Conservation (phyloP, 2,113 vertebrate species). For the Talpa occidentalis region DNA sequence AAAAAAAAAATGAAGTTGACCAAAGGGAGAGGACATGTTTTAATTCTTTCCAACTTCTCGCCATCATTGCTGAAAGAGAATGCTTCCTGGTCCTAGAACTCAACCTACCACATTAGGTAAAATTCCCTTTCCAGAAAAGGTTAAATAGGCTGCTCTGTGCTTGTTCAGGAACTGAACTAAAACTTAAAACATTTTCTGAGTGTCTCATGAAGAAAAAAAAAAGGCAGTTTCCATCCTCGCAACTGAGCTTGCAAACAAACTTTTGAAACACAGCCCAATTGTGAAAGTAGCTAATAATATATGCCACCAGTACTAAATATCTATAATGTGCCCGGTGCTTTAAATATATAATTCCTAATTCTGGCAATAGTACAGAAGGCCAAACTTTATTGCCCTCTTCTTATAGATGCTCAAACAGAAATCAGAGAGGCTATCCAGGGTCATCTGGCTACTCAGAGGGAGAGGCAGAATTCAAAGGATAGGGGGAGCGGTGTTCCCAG, state of each 20-base stretch:
- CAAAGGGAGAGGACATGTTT: background rate
- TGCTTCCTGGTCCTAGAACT: background rate
- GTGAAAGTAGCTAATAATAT: conserved; percentile 18
- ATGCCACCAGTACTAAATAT: background rate
- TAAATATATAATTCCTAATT: background rate
- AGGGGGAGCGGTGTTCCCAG: accelerated
- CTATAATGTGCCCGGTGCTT: background rate
- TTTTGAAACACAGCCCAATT: background rate
- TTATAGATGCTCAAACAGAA: background rate
- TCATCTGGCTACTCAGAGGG: accelerated
- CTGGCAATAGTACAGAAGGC: background rate
- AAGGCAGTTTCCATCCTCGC: background rate
- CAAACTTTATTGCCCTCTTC: background rate
- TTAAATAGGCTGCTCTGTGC: background rate
- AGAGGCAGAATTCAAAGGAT: background rate
- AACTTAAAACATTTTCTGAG: background rate
- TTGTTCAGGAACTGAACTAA: background rate
- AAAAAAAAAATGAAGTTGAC: background rate
- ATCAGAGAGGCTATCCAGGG: background rate
- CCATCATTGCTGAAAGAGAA: background rate
- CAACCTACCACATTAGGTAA: background rate
- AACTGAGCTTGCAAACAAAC: background rate
- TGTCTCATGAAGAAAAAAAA: background rate
- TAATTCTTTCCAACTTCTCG: background rate
- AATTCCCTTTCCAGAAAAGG: accelerated